These are phyloP conservation scores for Sprattus sprattus DNA, from an alignment of 2,113 vertebrate genomes.

Conservation along the genomic window DNA sequence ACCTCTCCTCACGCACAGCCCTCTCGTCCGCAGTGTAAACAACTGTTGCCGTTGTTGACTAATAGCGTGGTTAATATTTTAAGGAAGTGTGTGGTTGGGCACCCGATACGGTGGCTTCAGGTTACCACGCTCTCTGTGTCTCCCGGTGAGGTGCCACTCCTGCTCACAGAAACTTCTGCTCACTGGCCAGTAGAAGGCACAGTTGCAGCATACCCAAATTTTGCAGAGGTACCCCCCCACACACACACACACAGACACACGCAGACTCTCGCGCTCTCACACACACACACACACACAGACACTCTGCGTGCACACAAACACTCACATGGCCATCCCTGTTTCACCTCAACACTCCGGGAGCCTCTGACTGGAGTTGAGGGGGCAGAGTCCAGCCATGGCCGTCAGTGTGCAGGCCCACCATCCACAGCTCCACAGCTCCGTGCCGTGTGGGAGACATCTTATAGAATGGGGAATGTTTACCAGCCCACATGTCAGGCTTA, in stretches of 20 bases:
- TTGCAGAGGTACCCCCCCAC: constrained; percentile 36
- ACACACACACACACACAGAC: neutral
- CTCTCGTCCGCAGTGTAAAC: constrained; percentile 14
- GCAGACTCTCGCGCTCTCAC: neutral
- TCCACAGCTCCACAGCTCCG: constrained; percentile 30
- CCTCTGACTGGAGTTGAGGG: neutral
- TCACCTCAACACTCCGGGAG: neutral
- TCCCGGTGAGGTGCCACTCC: neutral
- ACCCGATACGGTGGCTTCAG: constrained; percentile 28
- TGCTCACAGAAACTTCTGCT: constrained; percentile 27
- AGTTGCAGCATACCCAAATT: constrained; percentile 50
- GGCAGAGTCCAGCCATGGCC: neutral
- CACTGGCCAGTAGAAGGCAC: constrained; percentile 64
- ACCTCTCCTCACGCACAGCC: neutral
- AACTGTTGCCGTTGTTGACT: constrained; percentile 25
- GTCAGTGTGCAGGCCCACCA: neutral
- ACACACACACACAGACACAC: neutral
- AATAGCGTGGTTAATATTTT: constrained; percentile 46
- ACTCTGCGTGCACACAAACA: neutral
- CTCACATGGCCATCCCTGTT: neutral
- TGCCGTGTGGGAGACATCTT: constrained; percentile 57
- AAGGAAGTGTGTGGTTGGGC: constrained; percentile 23
- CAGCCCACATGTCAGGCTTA: constrained; percentile 63
- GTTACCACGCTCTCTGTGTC: constrained; percentile 13
- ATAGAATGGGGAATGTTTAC: constrained; percentile 68